These are phyloP conservation scores for Anolis apletophallus DNA, from an alignment of 2,797 vertebrate genomes.

Conservation along the genomic window DNA sequence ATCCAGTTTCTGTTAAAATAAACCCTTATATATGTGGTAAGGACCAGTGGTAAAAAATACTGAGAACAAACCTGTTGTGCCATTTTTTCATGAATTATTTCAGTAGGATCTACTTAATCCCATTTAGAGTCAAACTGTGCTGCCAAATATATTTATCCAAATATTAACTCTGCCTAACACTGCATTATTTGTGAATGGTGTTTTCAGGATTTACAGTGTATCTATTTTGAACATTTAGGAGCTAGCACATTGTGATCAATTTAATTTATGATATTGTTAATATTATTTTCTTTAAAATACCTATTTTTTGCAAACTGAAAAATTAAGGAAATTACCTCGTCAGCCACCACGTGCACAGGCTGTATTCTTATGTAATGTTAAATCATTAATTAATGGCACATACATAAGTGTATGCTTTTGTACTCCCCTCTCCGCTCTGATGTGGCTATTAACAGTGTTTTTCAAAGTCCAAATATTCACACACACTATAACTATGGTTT, in stretches of 20 bases:
- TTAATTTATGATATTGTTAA: background rate
- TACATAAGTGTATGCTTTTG: too few relatives aligned
- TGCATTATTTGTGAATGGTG: conserved; percentile 1
- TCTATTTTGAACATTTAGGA: conserved; percentile 4
- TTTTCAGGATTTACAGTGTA: background rate
- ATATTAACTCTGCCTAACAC: background rate
- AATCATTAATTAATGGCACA: background rate
- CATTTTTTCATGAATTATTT: conserved; percentile 2
- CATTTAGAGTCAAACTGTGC: background rate
- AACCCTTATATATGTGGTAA: background rate
- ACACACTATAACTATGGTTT: background rate
- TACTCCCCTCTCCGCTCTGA: background rate
- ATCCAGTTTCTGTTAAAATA: background rate
- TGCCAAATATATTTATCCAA: background rate
- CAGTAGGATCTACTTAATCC: background rate
- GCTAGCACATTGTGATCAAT: background rate
- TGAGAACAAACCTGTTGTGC: conserved; percentile 10
- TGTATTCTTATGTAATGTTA: too few relatives aligned
- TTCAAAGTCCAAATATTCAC: background rate
- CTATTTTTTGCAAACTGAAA: background rate
- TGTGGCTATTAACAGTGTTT: background rate
- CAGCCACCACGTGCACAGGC: background rate
- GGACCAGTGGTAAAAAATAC: background rate
- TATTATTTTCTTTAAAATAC: background rate
- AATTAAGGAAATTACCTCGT: background rate